Evolutionary conservation across 2,113 vertebrate genomes (phyloP).

Genomic region (Suricata suricatta): DNA sequence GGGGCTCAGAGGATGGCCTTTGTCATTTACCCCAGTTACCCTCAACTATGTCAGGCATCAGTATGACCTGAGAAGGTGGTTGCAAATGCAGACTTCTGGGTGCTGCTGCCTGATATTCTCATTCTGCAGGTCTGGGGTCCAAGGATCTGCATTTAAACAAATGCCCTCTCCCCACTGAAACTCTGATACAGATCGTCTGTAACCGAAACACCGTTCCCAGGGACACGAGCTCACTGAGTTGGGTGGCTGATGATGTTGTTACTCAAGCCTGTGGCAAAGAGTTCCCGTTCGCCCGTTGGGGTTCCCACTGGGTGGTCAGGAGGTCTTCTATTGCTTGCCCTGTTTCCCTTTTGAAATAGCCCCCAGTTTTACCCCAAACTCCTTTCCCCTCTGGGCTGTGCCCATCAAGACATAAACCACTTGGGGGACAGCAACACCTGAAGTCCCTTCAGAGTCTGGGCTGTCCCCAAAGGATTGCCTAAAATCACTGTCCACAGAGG

Average conservation of each 20-base stretch:
- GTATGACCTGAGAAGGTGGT: background rate
- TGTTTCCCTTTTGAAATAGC: background rate
- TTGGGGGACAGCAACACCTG: background rate
- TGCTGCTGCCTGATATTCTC: background rate
- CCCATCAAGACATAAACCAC: background rate
- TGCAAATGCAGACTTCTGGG: background rate
- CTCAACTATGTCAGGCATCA: background rate
- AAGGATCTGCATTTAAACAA: background rate
- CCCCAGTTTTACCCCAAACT: background rate
- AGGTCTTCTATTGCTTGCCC: background rate
- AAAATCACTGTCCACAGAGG: background rate
- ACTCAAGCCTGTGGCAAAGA: background rate
- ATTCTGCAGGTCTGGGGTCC: background rate
- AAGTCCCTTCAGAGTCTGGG: background rate
- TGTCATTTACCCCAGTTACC: background rate
- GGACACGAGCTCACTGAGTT: background rate
- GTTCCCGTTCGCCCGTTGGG: background rate
- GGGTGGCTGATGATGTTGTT: background rate
- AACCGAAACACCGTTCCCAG: background rate
- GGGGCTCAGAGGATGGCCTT: background rate
- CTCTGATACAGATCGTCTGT: background rate
- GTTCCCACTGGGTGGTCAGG: background rate
- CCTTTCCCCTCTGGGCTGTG: background rate
- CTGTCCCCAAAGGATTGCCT: background rate
- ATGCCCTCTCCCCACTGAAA: background rate